Evolutionary conservation across 2,113 vertebrate genomes (phyloP).

Genomic region (Chionomys nivalis): DNA sequence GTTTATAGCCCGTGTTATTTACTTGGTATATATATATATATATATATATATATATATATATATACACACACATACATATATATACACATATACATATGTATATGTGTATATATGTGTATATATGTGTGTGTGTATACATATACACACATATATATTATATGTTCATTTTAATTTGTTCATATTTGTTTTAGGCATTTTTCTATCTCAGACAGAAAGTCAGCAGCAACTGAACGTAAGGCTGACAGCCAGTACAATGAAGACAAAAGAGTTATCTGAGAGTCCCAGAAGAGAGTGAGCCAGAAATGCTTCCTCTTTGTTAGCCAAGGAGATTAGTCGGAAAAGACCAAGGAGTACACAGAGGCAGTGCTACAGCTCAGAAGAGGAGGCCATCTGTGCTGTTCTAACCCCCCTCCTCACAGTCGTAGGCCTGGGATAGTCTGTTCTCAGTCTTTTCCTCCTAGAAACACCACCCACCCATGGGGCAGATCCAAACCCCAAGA

Average conservation of each 20-base stretch:
- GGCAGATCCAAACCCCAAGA: background rate
- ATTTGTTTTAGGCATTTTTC: slow-evolving; percentile 13
- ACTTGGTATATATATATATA: background rate
- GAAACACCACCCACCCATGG: background rate
- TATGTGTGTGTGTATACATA: too few relatives aligned
- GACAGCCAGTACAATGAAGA: background rate
- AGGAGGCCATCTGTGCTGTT: background rate
- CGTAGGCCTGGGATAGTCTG: background rate
- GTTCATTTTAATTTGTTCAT: background rate
- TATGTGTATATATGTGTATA: too few relatives aligned
- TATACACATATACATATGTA: too few relatives aligned
- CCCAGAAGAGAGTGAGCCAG: background rate
- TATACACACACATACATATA: too few relatives aligned
- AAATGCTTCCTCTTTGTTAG: background rate
- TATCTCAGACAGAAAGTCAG: slow-evolving; percentile 3
- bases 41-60: too few relatives aligned
- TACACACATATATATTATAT: too few relatives aligned
- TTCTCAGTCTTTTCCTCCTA: background rate
- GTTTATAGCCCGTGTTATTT: background rate
- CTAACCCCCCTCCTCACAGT: background rate
- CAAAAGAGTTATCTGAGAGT: background rate
- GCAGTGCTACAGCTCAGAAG: background rate
- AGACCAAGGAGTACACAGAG: background rate
- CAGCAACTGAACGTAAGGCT: background rate
- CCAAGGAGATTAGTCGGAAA: background rate